A percentile compares a stretch with the other conserved stretches of the same genome.
These are phyloP conservation scores for Drosophila ananassae DNA, from an alignment of 1,140 invertebrate genomes.

Conservation along the genomic window DNA sequence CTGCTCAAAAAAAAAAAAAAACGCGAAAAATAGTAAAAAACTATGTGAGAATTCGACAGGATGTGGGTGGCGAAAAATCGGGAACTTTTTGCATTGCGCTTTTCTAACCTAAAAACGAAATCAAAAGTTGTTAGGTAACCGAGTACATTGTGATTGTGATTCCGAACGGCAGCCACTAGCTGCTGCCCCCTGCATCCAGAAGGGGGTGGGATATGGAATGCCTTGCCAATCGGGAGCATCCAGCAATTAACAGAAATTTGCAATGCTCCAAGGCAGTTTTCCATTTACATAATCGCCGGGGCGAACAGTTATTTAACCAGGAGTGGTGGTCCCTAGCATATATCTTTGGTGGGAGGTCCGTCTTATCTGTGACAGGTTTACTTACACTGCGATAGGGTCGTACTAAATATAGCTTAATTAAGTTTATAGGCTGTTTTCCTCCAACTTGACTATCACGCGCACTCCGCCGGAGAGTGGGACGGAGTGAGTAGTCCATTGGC, in stretches of 20 bases:
- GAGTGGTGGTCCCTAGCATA: slow-evolving; percentile 33
- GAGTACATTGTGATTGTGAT: slow-evolving; percentile 44
- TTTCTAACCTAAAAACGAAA: slow-evolving; percentile 77
- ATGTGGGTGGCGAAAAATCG: slow-evolving; percentile 19
- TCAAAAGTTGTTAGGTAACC: slow-evolving; percentile 75
- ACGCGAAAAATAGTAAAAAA: slow-evolving; percentile 33
- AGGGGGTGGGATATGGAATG: neutral
- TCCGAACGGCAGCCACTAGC: slow-evolving; percentile 7
- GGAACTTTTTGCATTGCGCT: slow-evolving; percentile 52
- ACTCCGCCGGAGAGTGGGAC: neutral
- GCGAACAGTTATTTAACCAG: slow-evolving; percentile 46
- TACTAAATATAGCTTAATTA: slow-evolving; percentile 28
- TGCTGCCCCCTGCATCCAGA: slow-evolving; percentile 6
- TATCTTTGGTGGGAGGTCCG: slow-evolving; percentile 32
- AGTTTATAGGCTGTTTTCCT: neutral
- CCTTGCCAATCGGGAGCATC: slow-evolving; percentile 3
- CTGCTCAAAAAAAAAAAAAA: slow-evolving; percentile 38
- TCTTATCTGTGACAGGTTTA: slow-evolving; percentile 54
- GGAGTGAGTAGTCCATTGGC: slow-evolving; percentile 1
- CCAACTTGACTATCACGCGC: slow-evolving; percentile 31
- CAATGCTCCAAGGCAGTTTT: neutral
- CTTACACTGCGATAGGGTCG: slow-evolving; percentile 34
- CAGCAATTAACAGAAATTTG: slow-evolving; percentile 28
- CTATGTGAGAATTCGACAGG: slow-evolving; percentile 21
- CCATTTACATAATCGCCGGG: slow-evolving; percentile 36